A percentile compares a stretch with the other conserved stretches of the same genome.
Evolutionary conservation across 2,888 invertebrate genomes (phyloP).

Genomic region (Arrhopalites spinosus): DNA sequence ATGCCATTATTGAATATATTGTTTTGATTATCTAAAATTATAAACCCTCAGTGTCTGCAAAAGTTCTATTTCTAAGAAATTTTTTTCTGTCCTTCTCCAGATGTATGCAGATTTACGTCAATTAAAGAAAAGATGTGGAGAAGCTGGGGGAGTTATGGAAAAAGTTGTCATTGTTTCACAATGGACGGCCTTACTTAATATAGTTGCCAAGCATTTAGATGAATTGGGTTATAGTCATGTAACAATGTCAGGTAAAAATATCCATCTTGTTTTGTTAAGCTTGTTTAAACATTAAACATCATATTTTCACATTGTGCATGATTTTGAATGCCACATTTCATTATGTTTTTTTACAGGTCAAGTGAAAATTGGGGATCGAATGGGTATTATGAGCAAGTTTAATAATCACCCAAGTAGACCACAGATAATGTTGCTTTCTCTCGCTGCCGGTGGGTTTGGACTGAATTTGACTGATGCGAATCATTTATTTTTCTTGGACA

Average conservation of each 20-base stretch:
- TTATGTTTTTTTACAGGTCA: constrained; percentile 22
- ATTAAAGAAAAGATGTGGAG: constrained; percentile 64
- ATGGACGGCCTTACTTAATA: constrained; percentile 81
- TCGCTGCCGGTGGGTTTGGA: constrained; percentile 93
- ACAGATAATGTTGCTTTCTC: constrained; percentile 74
- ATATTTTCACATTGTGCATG: not conserved
- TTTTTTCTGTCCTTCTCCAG: constrained; percentile 31
- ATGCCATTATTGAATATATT: too few species aligned
- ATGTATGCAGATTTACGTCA: constrained; percentile 57
- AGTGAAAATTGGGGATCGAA: constrained; percentile 40
- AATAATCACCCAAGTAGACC: constrained; percentile 42
- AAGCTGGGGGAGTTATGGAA: constrained; percentile 64
- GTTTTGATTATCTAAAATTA: too few species aligned
- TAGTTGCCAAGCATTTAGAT: constrained; percentile 71
- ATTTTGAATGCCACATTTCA: not conserved
- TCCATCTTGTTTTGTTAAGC: constrained; percentile 25
- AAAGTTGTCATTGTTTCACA: constrained; percentile 89
- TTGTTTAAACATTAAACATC: not conserved
- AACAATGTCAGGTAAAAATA: constrained; percentile 72
- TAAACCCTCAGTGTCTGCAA: too few species aligned
- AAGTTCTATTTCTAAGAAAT: too few species aligned
- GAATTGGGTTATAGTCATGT: constrained; percentile 64
- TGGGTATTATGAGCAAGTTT: constrained; percentile 43
- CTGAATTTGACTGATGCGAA: constrained; percentile 91
- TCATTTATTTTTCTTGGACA: constrained; percentile 85